Base-by-base conservation (phyloP, 1,140 invertebrate genomes). In the Heliconius nattereri region DNA sequence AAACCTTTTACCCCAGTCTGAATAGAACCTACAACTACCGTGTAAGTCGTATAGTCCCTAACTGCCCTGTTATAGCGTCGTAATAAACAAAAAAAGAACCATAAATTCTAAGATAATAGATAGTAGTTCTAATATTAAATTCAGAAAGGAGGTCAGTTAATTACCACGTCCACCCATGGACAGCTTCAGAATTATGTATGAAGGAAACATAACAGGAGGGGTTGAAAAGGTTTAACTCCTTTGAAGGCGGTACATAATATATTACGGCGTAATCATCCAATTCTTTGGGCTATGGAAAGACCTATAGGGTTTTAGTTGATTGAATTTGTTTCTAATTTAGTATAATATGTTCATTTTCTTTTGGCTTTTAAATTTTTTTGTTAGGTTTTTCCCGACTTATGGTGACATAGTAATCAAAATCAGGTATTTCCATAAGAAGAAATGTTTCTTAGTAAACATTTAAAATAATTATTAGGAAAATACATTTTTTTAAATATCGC, bases 221-320 rank as follows among this genome's bases (percentile, higher is more conserved):
- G 9, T 66, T 26, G 60, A 66, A 57, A 57, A 66, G 60, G 60
- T 66, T 57, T 57, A 23, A 66, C 26, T 29, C 23, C 60, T 66
- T 66, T 66, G 60, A 66, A 66, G 60, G 13, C 60, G 60, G 60
- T 29, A 66, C 60, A 66, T 66, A 26, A 66, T 66, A 66, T 66
- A 66, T 66, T 66, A 29, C 9, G 60, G 23, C 26, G 26, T 66
- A 66, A 66, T 66, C 26, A 66, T 29, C 60, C 13, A 26, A 66
- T 66, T 66, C 60, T 66, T 26, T n/a, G 60, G 5, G 11, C 60
- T 9, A 66, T 66, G 26, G 23, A 29, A 66, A 66, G 26, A 66
- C 29, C 9, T 29, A 66, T 5, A 6, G 60, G 60, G 60, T 60
- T 60, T 60, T 60, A 60, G 57, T 66, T 23, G 23, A 66, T 66